Percentiles rank a stretch among this genome's conserved stretches.
Evolutionary conservation across 2,113 vertebrate genomes (phyloP).

Genomic region (Tichodroma muraria): DNA sequence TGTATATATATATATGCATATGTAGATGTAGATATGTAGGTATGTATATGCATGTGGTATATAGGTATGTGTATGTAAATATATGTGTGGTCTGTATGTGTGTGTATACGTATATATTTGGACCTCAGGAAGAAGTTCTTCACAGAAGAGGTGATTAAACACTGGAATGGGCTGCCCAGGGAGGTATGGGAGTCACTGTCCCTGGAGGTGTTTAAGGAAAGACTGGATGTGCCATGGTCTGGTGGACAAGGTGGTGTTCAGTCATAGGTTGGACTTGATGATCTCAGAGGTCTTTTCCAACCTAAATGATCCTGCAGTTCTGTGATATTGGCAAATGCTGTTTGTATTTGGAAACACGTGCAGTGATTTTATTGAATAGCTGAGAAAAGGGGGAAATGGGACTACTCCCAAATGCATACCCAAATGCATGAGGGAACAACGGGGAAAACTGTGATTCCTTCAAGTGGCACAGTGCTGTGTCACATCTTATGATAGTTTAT

Average conservation of each 20-base stretch:
- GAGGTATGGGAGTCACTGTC: not conserved
- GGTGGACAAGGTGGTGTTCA: fast-evolving
- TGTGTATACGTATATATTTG: not conserved
- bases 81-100: too few relatives aligned
- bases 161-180: not conserved
- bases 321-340: not conserved
- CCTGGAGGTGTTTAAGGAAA: not conserved
- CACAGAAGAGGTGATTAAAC: fast-evolving
- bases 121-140: not conserved
- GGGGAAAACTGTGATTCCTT: not conserved
- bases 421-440: fast-evolving
- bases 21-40: too few relatives aligned
- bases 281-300: not conserved
- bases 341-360: fast-evolving
- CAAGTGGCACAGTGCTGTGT: not conserved
- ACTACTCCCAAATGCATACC: too few relatives aligned
- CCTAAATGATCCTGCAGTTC: not conserved
- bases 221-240: not conserved
- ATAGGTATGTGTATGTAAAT: not conserved
- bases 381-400: not conserved
- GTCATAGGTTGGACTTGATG: fast-evolving
- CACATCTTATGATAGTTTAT: not conserved
- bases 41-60: too few relatives aligned
- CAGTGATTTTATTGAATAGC: not conserved
- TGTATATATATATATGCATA: too few relatives aligned